Base-by-base conservation (phyloP, 2,888 invertebrate species). In the Mythimna lalbum region DNA sequence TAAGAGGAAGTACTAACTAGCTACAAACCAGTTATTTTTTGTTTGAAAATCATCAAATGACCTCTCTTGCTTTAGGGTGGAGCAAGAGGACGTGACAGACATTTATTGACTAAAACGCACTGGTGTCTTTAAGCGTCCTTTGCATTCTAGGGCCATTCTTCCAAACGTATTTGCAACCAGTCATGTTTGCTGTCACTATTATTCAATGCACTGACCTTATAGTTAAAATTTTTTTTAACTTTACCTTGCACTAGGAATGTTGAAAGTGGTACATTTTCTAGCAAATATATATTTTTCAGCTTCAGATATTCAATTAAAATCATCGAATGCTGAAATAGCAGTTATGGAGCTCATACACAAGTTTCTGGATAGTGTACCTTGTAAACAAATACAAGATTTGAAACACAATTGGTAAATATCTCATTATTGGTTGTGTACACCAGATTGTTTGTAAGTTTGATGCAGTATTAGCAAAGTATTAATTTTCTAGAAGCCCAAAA, bases 281-380 rank as follows among this genome's bases (percentile, higher is more conserved):
- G 10, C 2, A 12, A 14, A 39, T 60, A 1, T 3, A 36, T 3
- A 0, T 1, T 21, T 62, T 63, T 23, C 33, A 96, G 96, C 93
- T 2, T 73, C 76, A 17, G 95, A 95, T 23, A 86, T 96, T 60
- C 96, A 96, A 80, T 91, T 93, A 70, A 95, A 95, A 73, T 96
- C 95, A 0, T 94, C 91, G 90, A 96, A 95, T 76, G 97, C 97
- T 36, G 98, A 98, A 93, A 96, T 97, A 76, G 97, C 98, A 39
- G 98, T 98, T 0, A 97, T 97, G 55, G 98, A 98, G 83, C 96
- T 98, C 47, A 97, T 98, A 36, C 97, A 98, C 81, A 97, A 98
- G 92, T 98, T 98, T 86, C 94, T 98, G 73, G 96, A 96, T 39
- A 96, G 97, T 47, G 96, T 97, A 65, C 96, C 94, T 74, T 96